These are phyloP conservation scores for Neodiprion fabricii DNA, from an alignment of 1,140 invertebrate species.

Conservation along the genomic window DNA sequence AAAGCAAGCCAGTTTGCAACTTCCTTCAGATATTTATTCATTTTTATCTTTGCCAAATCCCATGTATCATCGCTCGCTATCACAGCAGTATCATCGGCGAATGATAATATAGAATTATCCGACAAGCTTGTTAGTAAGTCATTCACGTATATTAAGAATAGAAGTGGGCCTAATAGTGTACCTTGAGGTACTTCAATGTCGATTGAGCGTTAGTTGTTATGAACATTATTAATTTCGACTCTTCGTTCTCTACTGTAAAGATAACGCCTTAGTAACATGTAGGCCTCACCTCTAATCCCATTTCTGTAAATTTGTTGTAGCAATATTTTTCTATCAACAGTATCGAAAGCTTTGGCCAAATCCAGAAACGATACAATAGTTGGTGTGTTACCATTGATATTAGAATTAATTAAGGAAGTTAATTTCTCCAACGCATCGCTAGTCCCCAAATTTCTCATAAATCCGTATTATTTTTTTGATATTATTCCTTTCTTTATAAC, in stretches of 20 bases:
- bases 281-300: not conserved
- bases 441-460: constrained; percentile 12
- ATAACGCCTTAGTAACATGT: not conserved
- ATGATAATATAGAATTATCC: not conserved
- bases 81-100: constrained; percentile 1
- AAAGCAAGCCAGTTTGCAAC: not conserved
- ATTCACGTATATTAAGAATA: not conserved
- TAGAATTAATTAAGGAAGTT: not conserved
- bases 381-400: not conserved
- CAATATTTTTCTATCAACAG: not conserved
- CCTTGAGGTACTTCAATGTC: not conserved
- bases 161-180: not conserved
- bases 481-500: not conserved
- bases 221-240: not conserved
- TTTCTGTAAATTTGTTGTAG: not conserved
- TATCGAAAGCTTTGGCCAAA: not conserved
- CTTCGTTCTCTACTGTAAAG: not conserved
- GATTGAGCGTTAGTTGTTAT: not conserved
- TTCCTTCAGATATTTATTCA: constrained; percentile 1
- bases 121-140: constrained; percentile 4
- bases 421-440: not conserved
- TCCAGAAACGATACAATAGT: not conserved
- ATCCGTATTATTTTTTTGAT: not conserved
- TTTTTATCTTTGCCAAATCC: not conserved
- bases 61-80: not conserved